Evolutionary conservation across 2,797 vertebrate genomes (phyloP).

Genomic region (Sardinella longiceps): DNA sequence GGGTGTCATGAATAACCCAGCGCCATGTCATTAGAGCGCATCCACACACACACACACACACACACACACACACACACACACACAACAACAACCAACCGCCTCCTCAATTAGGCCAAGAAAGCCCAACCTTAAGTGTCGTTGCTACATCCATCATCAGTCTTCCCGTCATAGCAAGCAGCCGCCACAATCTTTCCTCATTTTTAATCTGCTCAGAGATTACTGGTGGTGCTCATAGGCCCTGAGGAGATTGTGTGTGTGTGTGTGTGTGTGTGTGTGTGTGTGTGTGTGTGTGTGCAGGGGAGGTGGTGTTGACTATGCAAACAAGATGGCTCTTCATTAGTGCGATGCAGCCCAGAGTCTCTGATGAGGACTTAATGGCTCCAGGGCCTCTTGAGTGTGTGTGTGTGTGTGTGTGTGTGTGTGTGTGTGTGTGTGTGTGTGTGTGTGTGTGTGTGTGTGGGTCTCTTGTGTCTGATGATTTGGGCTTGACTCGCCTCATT

Average conservation of each 20-base stretch:
- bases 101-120: not conserved
- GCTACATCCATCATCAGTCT: not conserved
- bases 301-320: not conserved
- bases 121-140: not conserved
- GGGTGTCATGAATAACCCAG: not conserved
- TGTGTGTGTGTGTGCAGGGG: not conserved
- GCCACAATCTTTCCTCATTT: not conserved
- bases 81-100: not conserved
- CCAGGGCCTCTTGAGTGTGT: not conserved
- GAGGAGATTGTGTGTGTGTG: too few species aligned
- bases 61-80: too few species aligned
- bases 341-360: too few species aligned
- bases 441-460: too few species aligned
- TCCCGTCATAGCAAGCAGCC: not conserved
- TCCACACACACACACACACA: too few species aligned
- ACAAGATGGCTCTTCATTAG: not conserved
- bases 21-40: not conserved
- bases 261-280: not conserved
- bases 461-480: too few species aligned
- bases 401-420: not conserved
- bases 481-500: too few species aligned
- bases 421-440: too few species aligned
- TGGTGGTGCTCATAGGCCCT: too few species aligned
- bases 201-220: not conserved
- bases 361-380: too few species aligned